phyloP scores from a whole-genome alignment of 2,888 invertebrate species.

The Pantelozetes paolii region DNA sequence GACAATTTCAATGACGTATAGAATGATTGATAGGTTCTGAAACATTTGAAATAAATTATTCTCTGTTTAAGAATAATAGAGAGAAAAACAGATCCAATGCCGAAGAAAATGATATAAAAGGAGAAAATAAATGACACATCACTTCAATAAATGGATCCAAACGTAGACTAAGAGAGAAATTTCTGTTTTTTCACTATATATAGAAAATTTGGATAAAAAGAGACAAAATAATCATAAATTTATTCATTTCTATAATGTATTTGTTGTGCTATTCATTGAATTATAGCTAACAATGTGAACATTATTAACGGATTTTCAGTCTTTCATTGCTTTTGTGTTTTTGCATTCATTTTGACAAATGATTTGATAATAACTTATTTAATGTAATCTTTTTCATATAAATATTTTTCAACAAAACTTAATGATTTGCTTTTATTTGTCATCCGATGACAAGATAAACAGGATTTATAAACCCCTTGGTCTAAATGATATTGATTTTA shows the following conservation, averaged over 20 bases:
- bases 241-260: background rate
- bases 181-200: background rate
- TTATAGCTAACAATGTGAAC: background rate
- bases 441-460: too few species aligned
- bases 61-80: background rate
- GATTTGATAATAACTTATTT: background rate
- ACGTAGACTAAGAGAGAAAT: background rate
- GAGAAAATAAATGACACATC: constrained; percentile 29
- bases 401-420: too few species aligned
- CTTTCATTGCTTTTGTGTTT: background rate
- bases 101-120: constrained; percentile 26
- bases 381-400: too few species aligned
- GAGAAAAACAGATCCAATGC: constrained; percentile 3
- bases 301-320: background rate
- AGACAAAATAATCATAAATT: background rate
- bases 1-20: background rate
- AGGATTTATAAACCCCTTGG: too few species aligned
- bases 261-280: background rate
- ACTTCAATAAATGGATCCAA: constrained; percentile 21
- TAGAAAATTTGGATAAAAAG: background rate
- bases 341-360: background rate
- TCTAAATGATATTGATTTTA: too few species aligned
- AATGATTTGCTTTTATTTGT: too few species aligned
- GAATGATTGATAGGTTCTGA: constrained; percentile 25
- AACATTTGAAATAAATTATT: constrained; percentile 33